These are phyloP conservation scores for Frieseomelitta varia DNA, from an alignment of 1,140 invertebrate species.

Conservation along the genomic window DNA sequence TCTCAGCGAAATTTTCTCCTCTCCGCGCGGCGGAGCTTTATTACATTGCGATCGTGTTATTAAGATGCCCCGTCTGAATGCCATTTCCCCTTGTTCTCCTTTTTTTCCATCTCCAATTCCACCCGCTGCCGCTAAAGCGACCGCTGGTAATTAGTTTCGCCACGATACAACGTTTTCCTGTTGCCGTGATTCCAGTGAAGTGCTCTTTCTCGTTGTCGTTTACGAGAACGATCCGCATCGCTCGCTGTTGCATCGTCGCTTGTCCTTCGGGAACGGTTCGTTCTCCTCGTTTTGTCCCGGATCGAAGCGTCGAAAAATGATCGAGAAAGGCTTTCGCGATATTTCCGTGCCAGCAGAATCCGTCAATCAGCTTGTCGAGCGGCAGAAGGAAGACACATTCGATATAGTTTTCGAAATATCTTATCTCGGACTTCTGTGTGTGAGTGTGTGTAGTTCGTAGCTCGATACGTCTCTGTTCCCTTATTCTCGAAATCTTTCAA, in stretches of 20 bases:
- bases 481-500: conserved; percentile 11
- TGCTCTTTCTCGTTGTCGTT: background rate
- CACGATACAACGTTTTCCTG: background rate
- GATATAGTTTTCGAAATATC: background rate
- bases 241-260: background rate
- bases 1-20: conserved; percentile 19
- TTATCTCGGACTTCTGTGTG: background rate
- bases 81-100: conserved; percentile 4
- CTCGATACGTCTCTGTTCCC: background rate
- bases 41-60: conserved; percentile 65
- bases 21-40: conserved; percentile 36
- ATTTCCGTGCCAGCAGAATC: background rate
- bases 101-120: background rate
- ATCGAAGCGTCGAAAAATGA: background rate
- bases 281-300: background rate
- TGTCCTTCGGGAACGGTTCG: background rate
- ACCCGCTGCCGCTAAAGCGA: background rate
- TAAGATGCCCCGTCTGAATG: conserved; percentile 46
- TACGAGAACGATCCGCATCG: no score
- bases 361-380: background rate
- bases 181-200: background rate
- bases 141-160: conserved; percentile 23
- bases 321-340: background rate
- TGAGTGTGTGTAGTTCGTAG: no score
- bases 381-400: background rate